phyloP scores from a whole-genome alignment of 2,113 vertebrate species.

The Neolamprologus kungweensis region DNA sequence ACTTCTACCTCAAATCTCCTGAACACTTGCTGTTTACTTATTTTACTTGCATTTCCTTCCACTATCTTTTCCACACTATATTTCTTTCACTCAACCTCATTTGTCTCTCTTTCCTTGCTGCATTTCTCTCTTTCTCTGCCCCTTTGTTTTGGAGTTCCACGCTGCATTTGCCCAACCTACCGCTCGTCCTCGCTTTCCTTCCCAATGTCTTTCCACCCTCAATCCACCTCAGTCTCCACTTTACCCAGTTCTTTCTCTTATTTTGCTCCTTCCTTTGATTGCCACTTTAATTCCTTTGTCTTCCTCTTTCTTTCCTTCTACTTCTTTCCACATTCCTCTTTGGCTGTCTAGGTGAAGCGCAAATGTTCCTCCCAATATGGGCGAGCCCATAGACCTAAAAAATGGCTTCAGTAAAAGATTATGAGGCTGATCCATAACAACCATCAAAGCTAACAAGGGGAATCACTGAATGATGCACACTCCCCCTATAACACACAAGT shows the following conservation, averaged over 20 bases:
- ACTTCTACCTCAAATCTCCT: background rate
- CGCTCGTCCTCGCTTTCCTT: background rate
- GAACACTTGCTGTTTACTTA: background rate
- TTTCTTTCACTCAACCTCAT: background rate
- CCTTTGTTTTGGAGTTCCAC: background rate
- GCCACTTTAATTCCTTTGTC: background rate
- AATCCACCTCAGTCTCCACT: background rate
- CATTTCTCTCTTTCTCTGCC: background rate
- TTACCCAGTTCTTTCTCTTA: background rate
- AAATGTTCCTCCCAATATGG: slow-evolving; percentile 14
- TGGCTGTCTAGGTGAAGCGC: background rate
- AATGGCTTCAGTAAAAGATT: slow-evolving; percentile 40
- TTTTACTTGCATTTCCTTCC: background rate
- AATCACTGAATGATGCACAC: background rate
- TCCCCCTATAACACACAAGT: background rate
- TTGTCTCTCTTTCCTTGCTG: background rate
- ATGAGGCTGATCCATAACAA: slow-evolving; percentile 50
- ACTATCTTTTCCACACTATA: background rate
- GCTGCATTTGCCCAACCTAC: background rate
- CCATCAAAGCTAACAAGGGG: slow-evolving; percentile 44
- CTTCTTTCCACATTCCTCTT: background rate
- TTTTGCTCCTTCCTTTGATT: background rate
- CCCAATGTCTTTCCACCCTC: background rate
- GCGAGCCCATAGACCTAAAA: background rate
- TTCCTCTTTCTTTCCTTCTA: background rate